phyloP scores from a whole-genome alignment of 2,888 invertebrate genomes.

The Sialis lutaria region DNA sequence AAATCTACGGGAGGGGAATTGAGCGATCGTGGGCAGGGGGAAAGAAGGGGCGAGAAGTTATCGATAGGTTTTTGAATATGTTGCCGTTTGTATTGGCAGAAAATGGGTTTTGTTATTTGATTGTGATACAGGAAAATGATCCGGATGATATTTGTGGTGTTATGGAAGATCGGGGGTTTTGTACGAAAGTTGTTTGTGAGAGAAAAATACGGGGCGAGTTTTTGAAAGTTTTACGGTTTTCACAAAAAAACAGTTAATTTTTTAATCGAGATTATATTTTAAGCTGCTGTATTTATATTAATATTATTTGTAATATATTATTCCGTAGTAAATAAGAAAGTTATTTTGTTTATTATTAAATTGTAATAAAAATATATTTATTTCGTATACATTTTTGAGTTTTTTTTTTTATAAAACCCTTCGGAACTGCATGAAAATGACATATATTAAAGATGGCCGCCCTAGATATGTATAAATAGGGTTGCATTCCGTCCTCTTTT shows the following conservation, averaged over 20 bases:
- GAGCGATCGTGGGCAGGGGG: slow-evolving; percentile 69
- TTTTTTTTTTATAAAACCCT: no score
- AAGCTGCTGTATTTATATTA: neutral
- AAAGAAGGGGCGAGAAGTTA: slow-evolving; percentile 53
- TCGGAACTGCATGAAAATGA: no score
- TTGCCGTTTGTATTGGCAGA: slow-evolving; percentile 54
- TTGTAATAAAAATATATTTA: no score
- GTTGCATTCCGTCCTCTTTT: no score
- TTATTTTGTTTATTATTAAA: neutral
- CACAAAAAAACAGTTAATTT: neutral
- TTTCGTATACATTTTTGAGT: no score
- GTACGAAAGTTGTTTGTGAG: slow-evolving; percentile 41
- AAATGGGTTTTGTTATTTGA: slow-evolving; percentile 69
- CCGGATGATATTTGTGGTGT: slow-evolving; percentile 47
- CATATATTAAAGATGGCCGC: no score
- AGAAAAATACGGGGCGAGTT: slow-evolving; percentile 76
- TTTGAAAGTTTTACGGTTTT: slow-evolving; percentile 63
- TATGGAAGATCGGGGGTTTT: slow-evolving; percentile 39
- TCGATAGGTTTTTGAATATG: slow-evolving; percentile 49
- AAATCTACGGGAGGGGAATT: slow-evolving; percentile 39
- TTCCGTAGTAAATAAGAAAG: neutral
- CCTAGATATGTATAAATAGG: no score
- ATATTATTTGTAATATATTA: neutral
- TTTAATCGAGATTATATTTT: neutral
- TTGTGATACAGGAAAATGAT: slow-evolving; percentile 80